A percentile compares a stretch with the other conserved stretches of the same genome.
Evolutionary conservation across 2,113 vertebrate genomes (phyloP).

Genomic region (Scolopax mira): DNA sequence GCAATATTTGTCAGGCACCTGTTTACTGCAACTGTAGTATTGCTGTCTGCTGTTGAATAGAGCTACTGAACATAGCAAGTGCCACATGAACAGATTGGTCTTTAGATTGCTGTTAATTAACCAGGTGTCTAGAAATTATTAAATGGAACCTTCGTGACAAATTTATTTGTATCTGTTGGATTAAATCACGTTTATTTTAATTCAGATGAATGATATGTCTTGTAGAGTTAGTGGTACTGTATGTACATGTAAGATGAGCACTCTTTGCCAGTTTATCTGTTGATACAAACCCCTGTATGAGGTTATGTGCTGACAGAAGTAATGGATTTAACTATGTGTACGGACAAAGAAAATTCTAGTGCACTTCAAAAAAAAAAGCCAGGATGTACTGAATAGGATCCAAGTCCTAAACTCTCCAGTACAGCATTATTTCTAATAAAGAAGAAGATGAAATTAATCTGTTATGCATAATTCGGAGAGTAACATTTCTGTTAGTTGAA

Average conservation of each 20-base stretch:
- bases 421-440: background rate
- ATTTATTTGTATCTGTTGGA: background rate
- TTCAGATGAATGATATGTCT: background rate
- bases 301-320: background rate
- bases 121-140: background rate
- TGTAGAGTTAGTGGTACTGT: background rate
- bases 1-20: background rate
- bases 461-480: fast-evolving
- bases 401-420: background rate
- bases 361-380: background rate
- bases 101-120: background rate
- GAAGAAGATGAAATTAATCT: background rate
- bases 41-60: background rate
- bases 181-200: background rate
- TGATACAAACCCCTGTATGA: background rate
- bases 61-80: background rate
- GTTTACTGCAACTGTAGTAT: background rate
- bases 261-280: background rate
- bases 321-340: background rate
- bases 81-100: background rate
- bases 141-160: background rate
- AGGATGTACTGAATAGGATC: background rate
- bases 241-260: background rate
- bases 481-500: background rate
- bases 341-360: background rate